A percentile compares a stretch with the other conserved stretches of the same genome.
phyloP scores from a whole-genome alignment of 1,140 invertebrate species.

The Lutraria rhynchaena region DNA sequence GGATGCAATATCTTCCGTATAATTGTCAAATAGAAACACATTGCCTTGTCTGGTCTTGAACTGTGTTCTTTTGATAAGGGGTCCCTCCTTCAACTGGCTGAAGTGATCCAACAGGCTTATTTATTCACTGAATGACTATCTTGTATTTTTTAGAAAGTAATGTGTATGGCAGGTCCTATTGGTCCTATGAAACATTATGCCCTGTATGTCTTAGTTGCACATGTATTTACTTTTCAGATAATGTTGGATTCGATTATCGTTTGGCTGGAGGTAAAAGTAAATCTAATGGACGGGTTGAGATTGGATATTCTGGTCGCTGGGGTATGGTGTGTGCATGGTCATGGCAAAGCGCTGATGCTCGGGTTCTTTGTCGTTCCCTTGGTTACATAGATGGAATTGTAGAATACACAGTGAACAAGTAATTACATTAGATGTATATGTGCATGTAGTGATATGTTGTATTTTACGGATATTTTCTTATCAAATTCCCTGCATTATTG shows the following conservation, averaged over 20 bases:
- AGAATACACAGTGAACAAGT: conserved; percentile 40
- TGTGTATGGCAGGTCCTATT: background rate
- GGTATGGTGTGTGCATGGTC: conserved; percentile 89
- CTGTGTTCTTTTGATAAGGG: too few species aligned
- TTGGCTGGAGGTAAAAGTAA: conserved; percentile 56
- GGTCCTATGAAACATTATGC: too few species aligned
- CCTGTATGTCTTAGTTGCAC: background rate
- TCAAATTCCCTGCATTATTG: too few species aligned
- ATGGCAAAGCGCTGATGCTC: conserved; percentile 87
- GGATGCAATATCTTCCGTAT: too few species aligned
- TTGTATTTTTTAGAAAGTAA: background rate
- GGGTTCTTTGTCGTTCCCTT: conserved; percentile 78
- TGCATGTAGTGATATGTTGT: too few species aligned
- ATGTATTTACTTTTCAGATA: conserved; percentile 3
- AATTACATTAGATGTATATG: too few species aligned
- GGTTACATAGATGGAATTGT: conserved; percentile 46
- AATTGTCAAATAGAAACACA: too few species aligned
- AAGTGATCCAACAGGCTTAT: background rate
- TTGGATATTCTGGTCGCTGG: conserved; percentile 87
- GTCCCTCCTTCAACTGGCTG: too few species aligned
- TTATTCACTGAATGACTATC: background rate
- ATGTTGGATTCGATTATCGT: conserved; percentile 66
- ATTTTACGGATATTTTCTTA: too few species aligned
- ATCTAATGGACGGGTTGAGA: conserved; percentile 86
- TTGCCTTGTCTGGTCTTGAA: too few species aligned